Evolutionary conservation across 2,888 invertebrate species (phyloP), one percentile per base, ranked within the genome.

Genomic region (Oscheius sp.): DNA sequence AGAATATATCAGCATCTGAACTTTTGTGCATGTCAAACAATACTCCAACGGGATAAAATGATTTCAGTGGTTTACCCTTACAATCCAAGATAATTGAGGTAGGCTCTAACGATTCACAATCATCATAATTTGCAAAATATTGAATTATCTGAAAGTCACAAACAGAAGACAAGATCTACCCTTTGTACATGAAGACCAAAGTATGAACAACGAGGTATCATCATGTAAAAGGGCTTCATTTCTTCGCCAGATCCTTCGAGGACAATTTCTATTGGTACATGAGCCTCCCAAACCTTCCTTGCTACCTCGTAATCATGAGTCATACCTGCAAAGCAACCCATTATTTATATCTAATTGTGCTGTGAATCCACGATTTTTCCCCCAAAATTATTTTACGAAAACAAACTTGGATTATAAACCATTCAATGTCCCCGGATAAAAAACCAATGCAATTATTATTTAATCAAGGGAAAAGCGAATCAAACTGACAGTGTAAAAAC

Each of bases 271-370:
- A 96, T 91, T 0, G 97, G 95, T 56, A 98, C 89, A 87, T 93
- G 92, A 24, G 94, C 94, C 83, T 95, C 94, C 96, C 96, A 97
- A 81, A 95, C 91, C 89, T 94, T 94, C 68, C 95, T 90, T 66
- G 95, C 88, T 68, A 96, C 92, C 90, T 97, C 94, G 83, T 95
- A 90, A 87, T 98, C 97, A 64, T 67, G 28, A 8, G 20, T 26
- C 67, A 67, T 67, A 9, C 30, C 38, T 38, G 1, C 4, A 41
- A 41, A 41, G 20, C 20, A n/a, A n/a, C n/a, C n/a, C n/a, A n/a
- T n/a, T n/a, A n/a, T n/a, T n/a, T n/a, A n/a, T n/a, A n/a, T n/a
- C n/a, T n/a, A n/a, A n/a, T n/a, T n/a, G n/a, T n/a, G n/a, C n/a
- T n/a, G n/a, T n/a, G n/a, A n/a, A n/a, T n/a, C n/a, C n/a, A n/a